Conservation (phyloP, 2,113 vertebrate species). For the Spermophilus dauricus region DNA sequence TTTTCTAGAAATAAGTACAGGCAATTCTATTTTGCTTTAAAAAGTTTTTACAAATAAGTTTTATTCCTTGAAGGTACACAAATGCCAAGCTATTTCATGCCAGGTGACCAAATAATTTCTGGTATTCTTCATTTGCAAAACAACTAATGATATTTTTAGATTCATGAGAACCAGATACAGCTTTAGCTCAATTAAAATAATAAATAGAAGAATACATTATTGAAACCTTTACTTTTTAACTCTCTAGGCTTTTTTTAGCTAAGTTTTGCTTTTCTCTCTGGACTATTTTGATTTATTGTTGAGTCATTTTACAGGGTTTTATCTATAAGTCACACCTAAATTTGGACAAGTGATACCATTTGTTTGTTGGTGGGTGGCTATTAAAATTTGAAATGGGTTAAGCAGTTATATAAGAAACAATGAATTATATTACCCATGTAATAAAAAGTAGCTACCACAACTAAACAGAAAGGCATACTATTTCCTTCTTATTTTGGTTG, state of each 20-base stretch:
- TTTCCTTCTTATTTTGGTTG: neutral
- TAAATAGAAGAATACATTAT: neutral
- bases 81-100: neutral
- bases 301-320: slow-evolving; percentile 45
- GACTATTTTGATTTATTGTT: neutral
- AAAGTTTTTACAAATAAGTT: neutral
- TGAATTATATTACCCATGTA: slow-evolving; percentile 27
- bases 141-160: neutral
- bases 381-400: slow-evolving; percentile 60
- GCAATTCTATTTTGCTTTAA: neutral
- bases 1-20: neutral
- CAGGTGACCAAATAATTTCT: neutral
- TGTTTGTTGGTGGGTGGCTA: slow-evolving; percentile 10
- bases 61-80: neutral
- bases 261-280: neutral
- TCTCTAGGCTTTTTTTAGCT: neutral
- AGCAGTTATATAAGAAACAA: slow-evolving; percentile 26
- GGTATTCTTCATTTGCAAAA: neutral
- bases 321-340: neutral
- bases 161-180: neutral
- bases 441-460: neutral
- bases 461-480: neutral
- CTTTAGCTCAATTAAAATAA: slow-evolving; percentile 14
- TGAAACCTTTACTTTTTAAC: neutral
- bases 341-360: slow-evolving; percentile 3